Percentiles rank a stretch among this genome's conserved stretches.
These are phyloP conservation scores for Molossus alvarezi DNA, from an alignment of 2,797 vertebrate genomes.

Conservation along the genomic window DNA sequence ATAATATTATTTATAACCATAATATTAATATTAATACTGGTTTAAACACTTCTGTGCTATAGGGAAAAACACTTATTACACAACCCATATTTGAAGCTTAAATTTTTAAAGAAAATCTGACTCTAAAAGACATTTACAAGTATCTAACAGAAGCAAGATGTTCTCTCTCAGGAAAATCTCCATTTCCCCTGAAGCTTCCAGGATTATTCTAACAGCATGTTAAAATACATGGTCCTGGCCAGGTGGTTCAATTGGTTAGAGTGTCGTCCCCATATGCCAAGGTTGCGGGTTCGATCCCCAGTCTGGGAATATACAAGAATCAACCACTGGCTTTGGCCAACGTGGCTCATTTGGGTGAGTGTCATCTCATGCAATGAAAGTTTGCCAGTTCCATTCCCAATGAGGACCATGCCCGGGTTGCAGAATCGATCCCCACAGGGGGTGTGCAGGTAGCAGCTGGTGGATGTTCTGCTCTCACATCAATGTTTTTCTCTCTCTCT, in stretches of 20 bases:
- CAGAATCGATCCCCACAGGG: not conserved
- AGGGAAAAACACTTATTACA: not conserved
- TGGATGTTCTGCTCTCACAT: not conserved
- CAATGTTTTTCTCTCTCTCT: not conserved
- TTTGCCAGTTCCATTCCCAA: not conserved
- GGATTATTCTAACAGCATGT: conserved; percentile 39
- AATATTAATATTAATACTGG: not conserved
- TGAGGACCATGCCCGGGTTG: not conserved
- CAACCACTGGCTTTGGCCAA: not conserved
- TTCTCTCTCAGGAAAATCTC: conserved; percentile 9
- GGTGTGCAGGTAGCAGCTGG: not conserved
- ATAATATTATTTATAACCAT: not conserved
- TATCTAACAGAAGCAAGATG: conserved; percentile 16
- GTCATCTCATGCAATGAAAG: not conserved
- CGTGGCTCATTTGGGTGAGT: not conserved
- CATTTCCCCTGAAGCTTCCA: not conserved
- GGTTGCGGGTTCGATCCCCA: not conserved
- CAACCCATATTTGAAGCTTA: not conserved
- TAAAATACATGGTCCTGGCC: not conserved
- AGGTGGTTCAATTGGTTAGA: not conserved
- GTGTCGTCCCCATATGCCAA: not conserved
- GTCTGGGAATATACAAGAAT: not conserved
- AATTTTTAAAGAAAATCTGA: conserved; percentile 1
- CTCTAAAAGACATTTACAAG: not conserved
- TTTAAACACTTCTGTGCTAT: not conserved